A percentile compares a stretch with the other conserved stretches of the same genome.
Evolutionary conservation across 2,888 invertebrate genomes (phyloP).

Genomic region (Megalurothrips usitatus): DNA sequence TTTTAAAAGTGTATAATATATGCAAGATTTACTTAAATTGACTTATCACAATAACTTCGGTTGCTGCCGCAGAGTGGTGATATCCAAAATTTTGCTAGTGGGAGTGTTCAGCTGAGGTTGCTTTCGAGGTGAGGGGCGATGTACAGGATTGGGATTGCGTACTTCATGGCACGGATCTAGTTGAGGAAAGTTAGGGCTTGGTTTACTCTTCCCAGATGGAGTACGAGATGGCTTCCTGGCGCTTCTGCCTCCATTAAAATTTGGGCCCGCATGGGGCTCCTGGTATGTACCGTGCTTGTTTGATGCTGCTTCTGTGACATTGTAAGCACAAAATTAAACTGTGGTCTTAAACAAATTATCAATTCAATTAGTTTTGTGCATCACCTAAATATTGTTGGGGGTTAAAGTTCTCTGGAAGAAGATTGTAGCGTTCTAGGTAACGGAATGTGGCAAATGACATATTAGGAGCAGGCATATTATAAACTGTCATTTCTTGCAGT

Average conservation of each 20-base stretch:
- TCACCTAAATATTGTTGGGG: not conserved
- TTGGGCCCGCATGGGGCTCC: not conserved
- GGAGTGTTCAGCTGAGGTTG: not conserved
- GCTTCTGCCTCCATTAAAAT: not conserved
- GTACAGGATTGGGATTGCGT: not conserved
- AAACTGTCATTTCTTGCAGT: constrained; percentile 32
- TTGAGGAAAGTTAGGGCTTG: not conserved
- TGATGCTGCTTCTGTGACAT: not conserved
- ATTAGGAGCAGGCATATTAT: constrained; percentile 44
- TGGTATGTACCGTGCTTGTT: not conserved
- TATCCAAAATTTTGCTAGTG: constrained; percentile 59
- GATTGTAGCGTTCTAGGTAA: constrained; percentile 62
- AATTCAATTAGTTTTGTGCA: not conserved
- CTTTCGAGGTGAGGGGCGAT: not conserved
- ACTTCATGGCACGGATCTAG: not conserved
- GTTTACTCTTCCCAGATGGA: not conserved
- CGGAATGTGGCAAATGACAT: constrained; percentile 68
- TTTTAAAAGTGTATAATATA: not conserved
- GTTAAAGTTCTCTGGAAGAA: constrained; percentile 32
- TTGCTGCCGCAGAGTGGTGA: constrained; percentile 64
- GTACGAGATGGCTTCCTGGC: not conserved
- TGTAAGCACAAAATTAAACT: not conserved
- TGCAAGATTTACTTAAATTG: not conserved
- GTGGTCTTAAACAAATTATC: not conserved
- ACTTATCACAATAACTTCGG: constrained; percentile 56